These are phyloP conservation scores for Oriolus oriolus DNA, from an alignment of 2,113 vertebrate species.

Conservation along the genomic window DNA sequence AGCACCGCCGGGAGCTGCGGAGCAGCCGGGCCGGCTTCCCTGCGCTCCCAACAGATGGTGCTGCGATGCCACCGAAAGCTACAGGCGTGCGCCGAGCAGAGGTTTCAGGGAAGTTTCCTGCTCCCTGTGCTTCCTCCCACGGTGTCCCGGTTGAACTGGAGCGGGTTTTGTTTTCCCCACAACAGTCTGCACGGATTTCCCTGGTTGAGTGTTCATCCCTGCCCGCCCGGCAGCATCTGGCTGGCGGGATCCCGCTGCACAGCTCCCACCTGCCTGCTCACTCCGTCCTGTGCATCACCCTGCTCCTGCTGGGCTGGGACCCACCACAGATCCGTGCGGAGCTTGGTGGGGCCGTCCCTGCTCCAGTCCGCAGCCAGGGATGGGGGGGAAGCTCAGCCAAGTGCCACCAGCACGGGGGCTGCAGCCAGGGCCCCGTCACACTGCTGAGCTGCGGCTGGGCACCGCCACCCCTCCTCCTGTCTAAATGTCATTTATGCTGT, in stretches of 20 bases:
- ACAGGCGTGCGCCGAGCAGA: rapidly evolving
- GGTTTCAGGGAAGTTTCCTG: rapidly evolving
- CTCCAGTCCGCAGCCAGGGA: not conserved
- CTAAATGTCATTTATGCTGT: not conserved
- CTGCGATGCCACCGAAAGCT: not conserved
- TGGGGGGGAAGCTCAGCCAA: not conserved
- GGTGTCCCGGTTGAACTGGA: not conserved
- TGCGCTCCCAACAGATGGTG: conserved; percentile 24
- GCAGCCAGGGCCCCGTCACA: not conserved
- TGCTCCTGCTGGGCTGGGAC: not conserved
- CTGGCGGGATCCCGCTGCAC: not conserved
- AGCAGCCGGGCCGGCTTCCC: rapidly evolving
- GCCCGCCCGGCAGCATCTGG: not conserved
- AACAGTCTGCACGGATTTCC: not conserved
- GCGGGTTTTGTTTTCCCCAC: not conserved
- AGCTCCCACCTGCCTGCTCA: not conserved
- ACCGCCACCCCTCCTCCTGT: not conserved
- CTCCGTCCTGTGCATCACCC: not conserved
- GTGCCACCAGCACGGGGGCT: not conserved
- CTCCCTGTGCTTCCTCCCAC: rapidly evolving
- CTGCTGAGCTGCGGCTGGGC: not conserved
- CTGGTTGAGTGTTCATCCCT: not conserved
- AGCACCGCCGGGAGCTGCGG: not conserved
- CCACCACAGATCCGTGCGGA: rapidly evolving
- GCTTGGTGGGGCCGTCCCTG: not conserved